Conservation (phyloP, 2,113 vertebrate species). For the Rana temporaria region DNA sequence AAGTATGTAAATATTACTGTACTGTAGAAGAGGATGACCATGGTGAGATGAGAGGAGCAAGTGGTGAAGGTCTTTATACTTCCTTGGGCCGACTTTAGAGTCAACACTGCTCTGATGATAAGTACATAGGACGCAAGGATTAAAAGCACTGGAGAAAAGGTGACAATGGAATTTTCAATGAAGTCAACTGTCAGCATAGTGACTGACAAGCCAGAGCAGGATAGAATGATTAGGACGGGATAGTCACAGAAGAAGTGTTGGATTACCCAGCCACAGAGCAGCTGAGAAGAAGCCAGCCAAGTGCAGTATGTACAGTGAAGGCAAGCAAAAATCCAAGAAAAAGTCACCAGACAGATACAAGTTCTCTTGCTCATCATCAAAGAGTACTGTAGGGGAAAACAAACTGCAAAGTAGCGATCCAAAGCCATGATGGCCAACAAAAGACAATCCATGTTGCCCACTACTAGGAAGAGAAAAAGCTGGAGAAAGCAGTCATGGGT, state of each 20-base stretch:
- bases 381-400: conserved; percentile 49
- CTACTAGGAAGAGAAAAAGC: conserved; percentile 47
- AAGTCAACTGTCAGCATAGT: no score
- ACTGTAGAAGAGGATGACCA: not conserved
- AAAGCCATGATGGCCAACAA: conserved; percentile 58
- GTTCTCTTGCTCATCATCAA: not conserved
- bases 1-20: not conserved
- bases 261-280: not conserved
- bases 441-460: conserved; percentile 50
- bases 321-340: conserved; percentile 2
- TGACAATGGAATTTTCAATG: no score
- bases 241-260: conserved; percentile 42
- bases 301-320: not conserved
- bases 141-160: no score
- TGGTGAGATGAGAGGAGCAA: not conserved
- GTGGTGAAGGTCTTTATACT: no score
- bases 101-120: no score
- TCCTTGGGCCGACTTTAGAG: no score
- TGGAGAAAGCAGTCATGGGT: conserved; percentile 53
- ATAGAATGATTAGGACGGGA: not conserved
- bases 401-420: conserved; percentile 58
- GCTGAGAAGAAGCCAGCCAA: not conserved
- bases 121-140: no score
- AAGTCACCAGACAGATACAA: not conserved
- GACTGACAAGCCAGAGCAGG: not conserved